Evolutionary conservation across 2,113 vertebrate genomes (phyloP).

Genomic region (Paralichthys olivaceus): DNA sequence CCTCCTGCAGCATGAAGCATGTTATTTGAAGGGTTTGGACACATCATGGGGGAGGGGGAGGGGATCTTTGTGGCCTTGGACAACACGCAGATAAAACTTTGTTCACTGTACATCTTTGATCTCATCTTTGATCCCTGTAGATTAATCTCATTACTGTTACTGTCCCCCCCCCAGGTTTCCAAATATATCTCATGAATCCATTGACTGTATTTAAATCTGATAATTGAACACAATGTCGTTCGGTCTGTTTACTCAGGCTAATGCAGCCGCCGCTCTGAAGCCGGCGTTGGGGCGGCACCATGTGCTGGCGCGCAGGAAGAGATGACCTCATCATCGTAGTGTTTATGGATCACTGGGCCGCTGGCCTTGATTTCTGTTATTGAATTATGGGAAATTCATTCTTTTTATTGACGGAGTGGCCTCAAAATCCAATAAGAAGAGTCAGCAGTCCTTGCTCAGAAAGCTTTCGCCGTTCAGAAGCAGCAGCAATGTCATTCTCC

Average conservation of each 20-base stretch:
- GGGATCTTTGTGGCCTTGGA: too few species aligned
- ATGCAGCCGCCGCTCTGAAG: neutral
- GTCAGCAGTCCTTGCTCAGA: slow-evolving; percentile 44
- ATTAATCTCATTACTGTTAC: too few species aligned
- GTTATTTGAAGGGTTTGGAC: too few species aligned
- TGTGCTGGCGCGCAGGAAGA: neutral
- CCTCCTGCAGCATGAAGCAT: too few species aligned
- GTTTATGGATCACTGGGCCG: slow-evolving; percentile 76
- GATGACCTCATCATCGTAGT: slow-evolving; percentile 79
- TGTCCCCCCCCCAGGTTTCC: too few species aligned
- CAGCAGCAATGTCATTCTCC: slow-evolving; percentile 49
- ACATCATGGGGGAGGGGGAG: too few species aligned
- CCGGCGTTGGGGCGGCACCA: neutral
- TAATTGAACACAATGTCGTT: neutral
- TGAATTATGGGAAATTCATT: slow-evolving; percentile 77
- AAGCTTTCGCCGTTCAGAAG: slow-evolving; percentile 4
- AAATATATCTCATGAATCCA: too few species aligned
- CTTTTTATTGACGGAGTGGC: slow-evolving; percentile 74
- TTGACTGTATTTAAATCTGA: slow-evolving; percentile 6
- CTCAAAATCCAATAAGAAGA: slow-evolving; percentile 72
- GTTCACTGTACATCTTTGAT: too few species aligned
- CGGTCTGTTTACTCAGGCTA: neutral
- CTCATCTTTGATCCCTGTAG: too few species aligned
- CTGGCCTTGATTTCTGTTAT: slow-evolving; percentile 74
- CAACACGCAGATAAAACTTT: too few species aligned